Evolutionary conservation across 2,113 vertebrate species (phyloP).

Genomic region (Thalassarche chlororhynchos): DNA sequence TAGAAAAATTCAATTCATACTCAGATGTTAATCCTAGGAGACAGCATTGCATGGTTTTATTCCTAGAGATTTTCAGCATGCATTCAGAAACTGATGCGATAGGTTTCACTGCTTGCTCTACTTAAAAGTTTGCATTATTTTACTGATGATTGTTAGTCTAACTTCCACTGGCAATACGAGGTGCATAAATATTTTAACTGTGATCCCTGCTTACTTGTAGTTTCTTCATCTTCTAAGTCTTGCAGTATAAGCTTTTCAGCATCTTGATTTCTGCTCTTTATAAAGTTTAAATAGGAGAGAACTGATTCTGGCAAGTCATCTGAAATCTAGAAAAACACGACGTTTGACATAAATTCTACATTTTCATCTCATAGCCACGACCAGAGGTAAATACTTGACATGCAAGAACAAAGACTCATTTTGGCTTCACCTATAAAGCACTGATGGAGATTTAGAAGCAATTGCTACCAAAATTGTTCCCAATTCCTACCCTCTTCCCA

Average conservation of each 20-base stretch:
- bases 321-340: conserved; percentile 54
- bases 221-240: conserved; percentile 73
- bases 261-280: conserved; percentile 74
- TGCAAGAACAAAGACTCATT: neutral
- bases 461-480: neutral
- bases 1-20: neutral
- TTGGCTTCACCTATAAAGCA: neutral
- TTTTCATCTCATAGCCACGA: neutral
- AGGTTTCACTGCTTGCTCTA: neutral
- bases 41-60: neutral
- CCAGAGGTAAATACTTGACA: neutral
- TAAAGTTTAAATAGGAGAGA: conserved; percentile 79
- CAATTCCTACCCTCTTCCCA: neutral
- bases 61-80: neutral
- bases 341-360: neutral
- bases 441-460: neutral
- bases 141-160: neutral
- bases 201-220: conserved; percentile 57
- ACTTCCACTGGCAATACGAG: neutral
- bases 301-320: conserved; percentile 82
- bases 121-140: neutral
- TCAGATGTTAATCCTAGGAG: neutral
- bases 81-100: neutral
- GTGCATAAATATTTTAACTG: neutral
- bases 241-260: conserved; percentile 82